Evolutionary conservation across 2,113 vertebrate genomes (phyloP).

Genomic region (Siniperca chuatsi): DNA sequence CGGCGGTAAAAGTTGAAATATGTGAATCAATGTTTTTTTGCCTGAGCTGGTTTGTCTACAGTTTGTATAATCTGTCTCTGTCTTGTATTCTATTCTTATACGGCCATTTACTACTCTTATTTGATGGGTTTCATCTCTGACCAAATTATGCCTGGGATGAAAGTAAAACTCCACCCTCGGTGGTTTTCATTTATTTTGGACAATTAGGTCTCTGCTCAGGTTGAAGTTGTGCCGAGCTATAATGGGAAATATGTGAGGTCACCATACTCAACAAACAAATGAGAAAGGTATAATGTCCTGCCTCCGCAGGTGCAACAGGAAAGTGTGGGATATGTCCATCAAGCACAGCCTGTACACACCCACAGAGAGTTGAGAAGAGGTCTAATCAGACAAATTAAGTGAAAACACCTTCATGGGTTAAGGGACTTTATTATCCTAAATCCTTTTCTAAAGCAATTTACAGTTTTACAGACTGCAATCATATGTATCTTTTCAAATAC

Average conservation of each 20-base stretch:
- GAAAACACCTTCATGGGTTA: neutral
- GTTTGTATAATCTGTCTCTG: neutral
- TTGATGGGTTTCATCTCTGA: neutral
- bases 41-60: neutral
- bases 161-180: neutral
- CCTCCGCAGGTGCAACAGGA: conserved; percentile 10
- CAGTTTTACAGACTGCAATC: neutral
- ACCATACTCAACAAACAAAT: neutral
- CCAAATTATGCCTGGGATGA: neutral
- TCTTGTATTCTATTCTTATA: neutral
- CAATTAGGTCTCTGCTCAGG: neutral
- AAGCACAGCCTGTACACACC: neutral
- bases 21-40: neutral
- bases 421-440: neutral
- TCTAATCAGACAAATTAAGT: neutral
- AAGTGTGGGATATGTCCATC: neutral
- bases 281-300: neutral
- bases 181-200: neutral
- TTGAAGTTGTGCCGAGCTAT: neutral
- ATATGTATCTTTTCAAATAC: neutral
- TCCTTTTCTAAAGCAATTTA: neutral
- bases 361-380: neutral
- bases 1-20: neutral
- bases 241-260: neutral
- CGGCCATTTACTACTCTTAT: neutral